Percentiles rank a stretch among this genome's conserved stretches.
These are phyloP conservation scores for Melanotaenia nigrans DNA, from an alignment of 2,797 vertebrate genomes.

Conservation along the genomic window DNA sequence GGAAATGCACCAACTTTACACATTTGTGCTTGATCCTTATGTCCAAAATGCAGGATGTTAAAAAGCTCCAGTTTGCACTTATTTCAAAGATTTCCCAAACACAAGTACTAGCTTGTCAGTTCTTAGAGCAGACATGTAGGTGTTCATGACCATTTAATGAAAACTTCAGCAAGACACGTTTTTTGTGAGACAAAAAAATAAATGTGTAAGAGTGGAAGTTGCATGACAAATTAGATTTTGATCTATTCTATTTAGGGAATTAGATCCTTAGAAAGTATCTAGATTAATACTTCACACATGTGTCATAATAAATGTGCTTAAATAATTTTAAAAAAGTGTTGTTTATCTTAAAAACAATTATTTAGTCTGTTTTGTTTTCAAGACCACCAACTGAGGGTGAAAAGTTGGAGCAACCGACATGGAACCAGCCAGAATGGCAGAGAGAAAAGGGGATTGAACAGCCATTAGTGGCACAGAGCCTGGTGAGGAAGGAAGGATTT, in stretches of 20 bases:
- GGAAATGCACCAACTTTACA: too few species aligned
- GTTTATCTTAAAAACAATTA: not conserved
- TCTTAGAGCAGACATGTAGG: not conserved
- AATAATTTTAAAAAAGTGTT: not conserved
- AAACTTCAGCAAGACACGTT: too few species aligned
- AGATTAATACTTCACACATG: not conserved
- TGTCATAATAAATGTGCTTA: not conserved
- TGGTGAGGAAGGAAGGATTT: conserved; percentile 44
- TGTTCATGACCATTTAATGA: too few species aligned
- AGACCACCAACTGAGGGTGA: conserved; percentile 23
- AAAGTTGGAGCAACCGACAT: conserved; percentile 47
- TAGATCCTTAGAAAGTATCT: not conserved
- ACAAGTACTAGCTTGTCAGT: not conserved
- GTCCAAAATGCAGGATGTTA: not conserved
- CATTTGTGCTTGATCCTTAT: too few species aligned
- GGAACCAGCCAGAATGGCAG: conserved; percentile 36
- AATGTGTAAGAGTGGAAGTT: not conserved
- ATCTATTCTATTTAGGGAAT: not conserved
- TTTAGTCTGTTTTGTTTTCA: conserved; percentile 1
- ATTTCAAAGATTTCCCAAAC: not conserved
- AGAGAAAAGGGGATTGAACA: conserved; percentile 41
- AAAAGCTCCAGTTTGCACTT: not conserved
- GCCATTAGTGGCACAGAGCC: conserved; percentile 50
- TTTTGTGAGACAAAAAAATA: too few species aligned
- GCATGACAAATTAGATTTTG: not conserved